These are phyloP conservation scores for Chrysolina oricalcia DNA, from an alignment of 2,888 invertebrate species.

Conservation along the genomic window DNA sequence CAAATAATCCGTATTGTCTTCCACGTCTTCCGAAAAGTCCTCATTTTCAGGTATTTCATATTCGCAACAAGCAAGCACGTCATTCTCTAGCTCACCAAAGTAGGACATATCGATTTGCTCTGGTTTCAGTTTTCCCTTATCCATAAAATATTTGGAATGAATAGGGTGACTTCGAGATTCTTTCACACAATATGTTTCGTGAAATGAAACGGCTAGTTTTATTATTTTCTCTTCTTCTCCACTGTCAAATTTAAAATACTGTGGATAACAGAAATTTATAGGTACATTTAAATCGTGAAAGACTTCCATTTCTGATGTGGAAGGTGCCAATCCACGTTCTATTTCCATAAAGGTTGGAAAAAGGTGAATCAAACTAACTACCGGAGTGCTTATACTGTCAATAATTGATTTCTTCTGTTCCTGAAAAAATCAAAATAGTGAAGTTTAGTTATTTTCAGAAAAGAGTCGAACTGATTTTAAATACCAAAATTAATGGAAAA, in stretches of 20 bases:
- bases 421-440: conserved; percentile 51
- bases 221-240: conserved; percentile 37
- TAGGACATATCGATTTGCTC: conserved; percentile 24
- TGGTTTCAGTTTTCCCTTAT: conserved; percentile 29
- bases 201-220: conserved; percentile 28
- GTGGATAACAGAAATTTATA: conserved; percentile 56
- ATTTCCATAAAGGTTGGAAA: conserved; percentile 74
- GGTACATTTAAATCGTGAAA: conserved; percentile 50
- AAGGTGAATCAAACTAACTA: conserved; percentile 71
- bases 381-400: conserved; percentile 51
- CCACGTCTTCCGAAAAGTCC: conserved; percentile 17
- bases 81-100: conserved; percentile 27
- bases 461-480: no score
- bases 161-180: conserved; percentile 10
- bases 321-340: conserved; percentile 70
- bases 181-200: conserved; percentile 35
- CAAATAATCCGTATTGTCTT: conserved; percentile 1
- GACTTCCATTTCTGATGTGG: conserved; percentile 57
- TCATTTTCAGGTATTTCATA: conserved; percentile 9
- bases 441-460: neutral
- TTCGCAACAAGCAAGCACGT: conserved; percentile 20
- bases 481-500: neutral
- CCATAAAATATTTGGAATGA: conserved; percentile 31
- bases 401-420: conserved; percentile 48
- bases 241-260: conserved; percentile 52